Base-by-base conservation (phyloP, 2,888 invertebrate genomes). In the Spatulosminthurus flaviceps region DNA sequence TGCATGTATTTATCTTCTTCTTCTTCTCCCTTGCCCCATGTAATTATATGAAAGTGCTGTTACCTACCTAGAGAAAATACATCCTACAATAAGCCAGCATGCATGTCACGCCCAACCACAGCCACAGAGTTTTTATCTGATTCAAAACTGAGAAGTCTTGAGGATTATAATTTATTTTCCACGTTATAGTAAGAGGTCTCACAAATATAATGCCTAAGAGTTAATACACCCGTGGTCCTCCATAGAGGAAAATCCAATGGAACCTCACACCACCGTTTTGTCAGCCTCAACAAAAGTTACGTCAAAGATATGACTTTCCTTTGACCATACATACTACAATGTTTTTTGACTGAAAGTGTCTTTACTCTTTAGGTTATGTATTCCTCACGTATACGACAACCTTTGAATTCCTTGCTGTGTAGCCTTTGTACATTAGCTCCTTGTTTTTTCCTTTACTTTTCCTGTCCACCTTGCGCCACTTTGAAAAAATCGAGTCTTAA, bases 31-130 rank as follows among this genome's bases (percentile, higher is more conserved):
- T n/a, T n/a, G n/a, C n/a, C n/a, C n/a, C n/a, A n/a, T n/a, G n/a
- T n/a, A n/a, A n/a, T n/a, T n/a, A n/a, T n/a, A n/a, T n/a, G n/a
- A n/a, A n/a, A 34, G 4, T 34, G 34, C 34, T 34, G 4, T 34
- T 34, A 7, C 4, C 34, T 7, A 9, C 34, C 34, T 4, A 34
- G 34, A 34, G 34, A 34, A 34, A 34, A 34, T 34, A 34, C 34
- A 34, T n/a, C n/a, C n/a, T n/a, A n/a, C n/a, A n/a, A n/a, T 16
- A 34, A 70, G 21, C 42, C 71, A 73, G 60, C 73, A 73, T 73
- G 73, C 28, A 60, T 64, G 64, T 75, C 74, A 75, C 74, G 74
- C 74, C 74, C 74, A 75, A 61, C 61, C 73, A 61, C 26, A 41
- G 22, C 13, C 42, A 69, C 69, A 69, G 21, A 69, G 29, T 34